Evolutionary conservation across 1,140 invertebrate species (phyloP).

Genomic region (Drosophila sulfurigaster): DNA sequence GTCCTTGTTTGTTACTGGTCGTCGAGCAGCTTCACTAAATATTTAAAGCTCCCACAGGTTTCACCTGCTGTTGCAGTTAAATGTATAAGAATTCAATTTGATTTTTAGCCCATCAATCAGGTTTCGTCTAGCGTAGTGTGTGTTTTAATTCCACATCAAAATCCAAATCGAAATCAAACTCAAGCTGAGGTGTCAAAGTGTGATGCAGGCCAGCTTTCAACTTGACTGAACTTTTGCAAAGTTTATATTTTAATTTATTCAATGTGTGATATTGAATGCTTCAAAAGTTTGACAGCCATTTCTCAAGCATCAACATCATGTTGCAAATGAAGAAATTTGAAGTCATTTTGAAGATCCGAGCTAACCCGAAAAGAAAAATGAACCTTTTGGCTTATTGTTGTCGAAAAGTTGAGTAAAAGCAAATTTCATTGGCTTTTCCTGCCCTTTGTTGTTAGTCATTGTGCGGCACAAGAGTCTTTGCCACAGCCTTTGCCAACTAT

Average conservation of each 20-base stretch:
- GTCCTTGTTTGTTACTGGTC: conserved; percentile 13
- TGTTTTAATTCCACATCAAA: neutral
- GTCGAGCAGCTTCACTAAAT: conserved; percentile 62
- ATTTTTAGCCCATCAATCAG: conserved; percentile 22
- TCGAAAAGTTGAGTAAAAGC: conserved; percentile 16
- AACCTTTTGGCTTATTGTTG: conserved; percentile 30
- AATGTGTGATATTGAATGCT: conserved; percentile 12
- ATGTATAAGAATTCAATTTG: conserved; percentile 69
- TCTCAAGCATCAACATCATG: conserved; percentile 9
- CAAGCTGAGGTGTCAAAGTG: conserved; percentile 5
- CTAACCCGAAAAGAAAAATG: conserved; percentile 15
- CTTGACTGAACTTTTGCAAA: neutral
- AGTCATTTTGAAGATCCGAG: neutral
- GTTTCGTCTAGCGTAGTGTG: conserved; percentile 20
- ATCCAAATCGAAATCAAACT: conserved; percentile 1
- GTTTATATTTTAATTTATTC: conserved; percentile 21
- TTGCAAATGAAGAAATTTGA: conserved; percentile 3
- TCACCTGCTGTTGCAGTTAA: conserved; percentile 15
- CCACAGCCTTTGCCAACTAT: conserved; percentile 6
- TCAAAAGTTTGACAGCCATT: conserved; percentile 12
- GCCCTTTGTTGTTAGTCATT: conserved; percentile 26
- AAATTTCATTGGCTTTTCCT: conserved; percentile 28
- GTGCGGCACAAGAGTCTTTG: neutral
- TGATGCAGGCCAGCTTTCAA: conserved; percentile 1
- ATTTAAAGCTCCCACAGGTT: conserved; percentile 60